Evolutionary conservation across 1,140 invertebrate species (phyloP), one percentile per base, ranked within the genome.

Genomic region (Dreissena polymorpha): DNA sequence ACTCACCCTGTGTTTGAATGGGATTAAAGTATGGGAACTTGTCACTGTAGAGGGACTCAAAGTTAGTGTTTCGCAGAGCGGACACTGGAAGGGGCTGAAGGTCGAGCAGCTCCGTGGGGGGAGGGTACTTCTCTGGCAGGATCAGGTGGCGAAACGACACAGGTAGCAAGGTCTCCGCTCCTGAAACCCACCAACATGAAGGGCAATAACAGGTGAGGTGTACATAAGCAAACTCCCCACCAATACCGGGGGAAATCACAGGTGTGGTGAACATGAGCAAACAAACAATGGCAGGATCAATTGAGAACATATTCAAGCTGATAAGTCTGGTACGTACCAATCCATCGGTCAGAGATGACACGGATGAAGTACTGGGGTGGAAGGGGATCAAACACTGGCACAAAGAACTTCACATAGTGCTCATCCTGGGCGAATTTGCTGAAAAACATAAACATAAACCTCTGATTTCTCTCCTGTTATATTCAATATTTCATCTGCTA

Each of bases 141-240:
- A 99, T 98, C 50, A 99, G 94, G 94, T 99, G 98, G 13, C 98
- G 95, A 94, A 99, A 99, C 7, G 98, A 99, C 0, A 99, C 97
- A 0, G 99, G 98, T 55, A 99, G 93, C 90, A 99, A 97, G 0
- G 98, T 99, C 93, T 99, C 98, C 0, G 98, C 86, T 23, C 96
- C 25, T 92, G 51, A 10, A 60, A 74, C 50, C 7, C n/a, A 49
- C n/a, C 39, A 39, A 49, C 23, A 70, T 25, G 6, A 10, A 63
- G 23, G 23, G 39, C 39, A 39, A 39, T 39, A 2, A 39, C 39
- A 39, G 2, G 39, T 39, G 8, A 2, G 39, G 39, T 39, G 8
- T 5, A 39, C 39, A 39, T 39, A 8, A 39, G 39, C 39, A 5
- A 39, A n/a, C n/a, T n/a, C n/a, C n/a, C n/a, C n/a, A n/a, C n/a